These are phyloP conservation scores for Sebastes elongatus DNA, from an alignment of 2,797 vertebrate genomes.

Conservation along the genomic window DNA sequence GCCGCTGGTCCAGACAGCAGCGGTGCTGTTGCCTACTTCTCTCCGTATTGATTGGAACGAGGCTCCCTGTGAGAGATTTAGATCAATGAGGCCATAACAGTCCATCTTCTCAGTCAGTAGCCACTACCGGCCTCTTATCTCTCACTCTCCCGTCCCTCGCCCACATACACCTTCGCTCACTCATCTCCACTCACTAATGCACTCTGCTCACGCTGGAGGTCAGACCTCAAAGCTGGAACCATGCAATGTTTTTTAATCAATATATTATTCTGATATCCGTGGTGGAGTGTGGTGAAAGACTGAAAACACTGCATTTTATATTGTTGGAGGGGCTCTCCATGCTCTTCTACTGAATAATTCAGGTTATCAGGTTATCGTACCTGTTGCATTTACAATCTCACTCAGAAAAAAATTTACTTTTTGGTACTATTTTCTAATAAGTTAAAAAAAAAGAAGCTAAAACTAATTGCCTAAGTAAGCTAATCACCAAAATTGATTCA, in stretches of 20 bases:
- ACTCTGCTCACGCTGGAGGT: slow-evolving; percentile 17
- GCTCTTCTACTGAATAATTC: not conserved
- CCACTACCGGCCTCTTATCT: slow-evolving; percentile 56
- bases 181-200: slow-evolving; percentile 23
- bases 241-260: not conserved
- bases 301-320: not conserved
- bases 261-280: not conserved
- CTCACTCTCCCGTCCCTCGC: slow-evolving; percentile 19
- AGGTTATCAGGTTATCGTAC: not conserved
- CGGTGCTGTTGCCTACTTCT: slow-evolving; percentile 41
- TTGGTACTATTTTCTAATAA: not conserved
- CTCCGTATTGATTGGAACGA: slow-evolving; percentile 50
- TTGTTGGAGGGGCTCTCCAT: not conserved
- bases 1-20: slow-evolving; percentile 46
- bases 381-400: not conserved
- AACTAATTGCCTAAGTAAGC: not conserved
- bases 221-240: not conserved
- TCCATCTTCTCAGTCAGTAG: slow-evolving; percentile 70
- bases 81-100: slow-evolving; percentile 73
- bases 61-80: slow-evolving; percentile 61
- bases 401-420: not conserved
- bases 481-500: not conserved
- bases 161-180: slow-evolving; percentile 16
- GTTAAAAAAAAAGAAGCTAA: not conserved
- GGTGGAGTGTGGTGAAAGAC: not conserved